These are phyloP conservation scores for Lepidocolaptes lacrymiger DNA, from an alignment of 2,797 vertebrate genomes.

Conservation along the genomic window DNA sequence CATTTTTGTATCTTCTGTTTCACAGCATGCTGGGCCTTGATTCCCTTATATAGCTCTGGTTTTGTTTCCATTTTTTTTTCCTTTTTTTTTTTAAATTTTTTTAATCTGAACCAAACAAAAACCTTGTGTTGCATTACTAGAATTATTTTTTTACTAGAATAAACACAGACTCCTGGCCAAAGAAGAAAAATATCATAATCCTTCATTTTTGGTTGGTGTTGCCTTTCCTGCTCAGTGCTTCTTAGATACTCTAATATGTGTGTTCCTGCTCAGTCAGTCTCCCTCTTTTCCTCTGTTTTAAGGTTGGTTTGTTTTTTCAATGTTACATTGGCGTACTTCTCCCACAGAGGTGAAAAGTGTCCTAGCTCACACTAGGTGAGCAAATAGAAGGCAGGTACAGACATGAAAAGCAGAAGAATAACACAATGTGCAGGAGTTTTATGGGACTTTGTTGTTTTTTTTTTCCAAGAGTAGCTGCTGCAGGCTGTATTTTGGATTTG, in stretches of 20 bases:
- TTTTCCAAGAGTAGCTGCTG: neutral
- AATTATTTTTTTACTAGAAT: neutral
- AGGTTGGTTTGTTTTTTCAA: neutral
- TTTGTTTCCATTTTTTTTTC: neutral
- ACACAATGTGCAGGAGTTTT: neutral
- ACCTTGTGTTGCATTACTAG: accelerated
- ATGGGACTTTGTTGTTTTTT: too few relatives aligned
- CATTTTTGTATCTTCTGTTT: neutral
- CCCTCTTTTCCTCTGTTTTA: neutral
- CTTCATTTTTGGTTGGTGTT: neutral
- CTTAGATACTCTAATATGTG: neutral
- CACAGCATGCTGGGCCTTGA: neutral
- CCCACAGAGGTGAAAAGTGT: neutral
- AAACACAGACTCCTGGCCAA: neutral
- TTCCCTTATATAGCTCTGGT: neutral
- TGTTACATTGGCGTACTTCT: neutral
- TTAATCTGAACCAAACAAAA: neutral
- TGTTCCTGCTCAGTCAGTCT: too few relatives aligned
- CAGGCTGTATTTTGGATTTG: neutral
- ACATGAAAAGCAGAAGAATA: neutral
- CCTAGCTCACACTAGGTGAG: neutral
- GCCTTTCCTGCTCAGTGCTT: neutral
- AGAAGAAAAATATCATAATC: neutral
- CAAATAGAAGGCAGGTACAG: neutral
- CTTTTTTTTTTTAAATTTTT: neutral